Evolutionary conservation across 1,140 invertebrate genomes (phyloP).

Genomic region (Drosophila pseudoobscura): DNA sequence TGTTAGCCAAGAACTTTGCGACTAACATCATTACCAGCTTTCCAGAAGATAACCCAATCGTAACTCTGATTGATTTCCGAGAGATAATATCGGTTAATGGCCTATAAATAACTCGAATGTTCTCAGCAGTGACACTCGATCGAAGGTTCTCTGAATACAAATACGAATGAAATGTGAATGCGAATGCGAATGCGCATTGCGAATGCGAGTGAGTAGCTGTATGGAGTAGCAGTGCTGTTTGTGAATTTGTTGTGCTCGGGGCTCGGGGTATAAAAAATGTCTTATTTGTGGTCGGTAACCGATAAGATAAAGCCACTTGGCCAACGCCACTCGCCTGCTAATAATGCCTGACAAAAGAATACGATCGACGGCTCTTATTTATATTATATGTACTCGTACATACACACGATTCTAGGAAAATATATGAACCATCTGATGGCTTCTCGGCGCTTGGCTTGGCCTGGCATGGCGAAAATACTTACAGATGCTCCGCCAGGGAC

Average conservation of each 20-base stretch:
- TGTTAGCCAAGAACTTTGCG: no score
- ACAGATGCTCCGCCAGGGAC: slow-evolving; percentile 28
- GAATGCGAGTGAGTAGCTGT: background rate
- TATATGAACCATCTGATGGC: background rate
- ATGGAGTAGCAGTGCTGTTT: background rate
- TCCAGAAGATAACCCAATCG: no score
- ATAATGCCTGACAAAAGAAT: slow-evolving; percentile 41
- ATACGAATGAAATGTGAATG: no score
- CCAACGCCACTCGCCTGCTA: slow-evolving; percentile 23
- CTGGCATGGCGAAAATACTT: slow-evolving; percentile 9
- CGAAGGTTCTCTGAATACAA: no score
- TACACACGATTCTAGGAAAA: slow-evolving; percentile 15
- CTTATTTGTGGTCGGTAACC: slow-evolving; percentile 34
- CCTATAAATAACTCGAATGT: no score
- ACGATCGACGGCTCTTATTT: slow-evolving; percentile 22
- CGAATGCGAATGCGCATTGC: no score
- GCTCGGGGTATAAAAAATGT: slow-evolving; percentile 18
- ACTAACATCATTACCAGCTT: no score
- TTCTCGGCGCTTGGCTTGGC: no score
- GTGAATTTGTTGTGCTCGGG: slow-evolving; percentile 13
- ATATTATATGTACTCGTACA: slow-evolving; percentile 16
- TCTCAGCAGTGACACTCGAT: no score
- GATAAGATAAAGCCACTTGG: slow-evolving; percentile 43
- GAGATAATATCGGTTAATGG: no score
- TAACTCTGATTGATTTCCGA: no score